Evolutionary conservation across 1,140 invertebrate species (phyloP).

Genomic region (Episyrphus balteatus): DNA sequence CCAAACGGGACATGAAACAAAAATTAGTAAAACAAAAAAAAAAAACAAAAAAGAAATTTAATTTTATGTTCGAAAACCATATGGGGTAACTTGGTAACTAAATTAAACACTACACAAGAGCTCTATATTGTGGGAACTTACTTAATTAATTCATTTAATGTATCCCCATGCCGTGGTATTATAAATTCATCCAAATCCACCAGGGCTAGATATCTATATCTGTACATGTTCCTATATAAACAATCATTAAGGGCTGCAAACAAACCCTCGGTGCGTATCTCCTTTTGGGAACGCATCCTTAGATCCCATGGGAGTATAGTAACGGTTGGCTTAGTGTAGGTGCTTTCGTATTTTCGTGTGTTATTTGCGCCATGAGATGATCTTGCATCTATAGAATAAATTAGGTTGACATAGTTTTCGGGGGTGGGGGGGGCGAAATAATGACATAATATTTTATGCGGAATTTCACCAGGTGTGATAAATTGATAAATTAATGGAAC

Average conservation of each 20-base stretch:
- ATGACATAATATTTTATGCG: background rate
- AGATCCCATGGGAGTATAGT: conserved; percentile 81
- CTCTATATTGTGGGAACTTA: too few species aligned
- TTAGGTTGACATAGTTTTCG: conserved; percentile 2
- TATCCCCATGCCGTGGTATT: conserved; percentile 65
- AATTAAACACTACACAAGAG: too few species aligned
- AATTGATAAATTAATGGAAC: too few species aligned
- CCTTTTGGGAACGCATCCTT: conserved; percentile 77
- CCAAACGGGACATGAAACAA: background rate
- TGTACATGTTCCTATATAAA: conserved; percentile 78
- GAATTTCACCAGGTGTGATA: too few species aligned
- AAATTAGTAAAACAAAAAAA: too few species aligned
- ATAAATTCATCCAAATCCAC: conserved; percentile 89
- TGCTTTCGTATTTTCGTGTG: conserved; percentile 9
- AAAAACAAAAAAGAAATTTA: too few species aligned
- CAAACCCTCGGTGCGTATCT: conserved; percentile 84
- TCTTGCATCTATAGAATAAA: background rate
- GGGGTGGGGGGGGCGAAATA: background rate
- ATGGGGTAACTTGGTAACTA: too few species aligned
- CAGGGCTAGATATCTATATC: conserved; percentile 66
- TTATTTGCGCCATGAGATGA: conserved; percentile 1
- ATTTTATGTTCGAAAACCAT: background rate
- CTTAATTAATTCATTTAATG: conserved; percentile 52
- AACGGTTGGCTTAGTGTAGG: conserved; percentile 47
- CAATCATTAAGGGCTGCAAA: conserved; percentile 91